phyloP scores from a whole-genome alignment of 2,888 invertebrate species.

The Choristoneura rosaceana region DNA sequence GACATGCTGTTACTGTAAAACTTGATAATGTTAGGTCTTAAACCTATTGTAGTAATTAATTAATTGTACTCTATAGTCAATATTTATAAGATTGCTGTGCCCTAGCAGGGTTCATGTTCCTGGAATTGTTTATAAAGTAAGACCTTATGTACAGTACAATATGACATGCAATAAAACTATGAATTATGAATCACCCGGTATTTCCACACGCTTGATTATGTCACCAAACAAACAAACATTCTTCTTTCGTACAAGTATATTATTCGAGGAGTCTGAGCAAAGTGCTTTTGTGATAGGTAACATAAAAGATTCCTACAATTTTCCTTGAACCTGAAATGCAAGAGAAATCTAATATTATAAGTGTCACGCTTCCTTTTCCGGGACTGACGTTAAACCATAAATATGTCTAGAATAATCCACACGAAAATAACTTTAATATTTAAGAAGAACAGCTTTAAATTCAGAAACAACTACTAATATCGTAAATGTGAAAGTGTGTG shows the following conservation, averaged over 20 bases:
- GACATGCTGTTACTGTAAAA: too few relatives aligned
- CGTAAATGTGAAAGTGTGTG: neutral
- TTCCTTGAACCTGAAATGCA: neutral
- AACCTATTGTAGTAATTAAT: too few relatives aligned
- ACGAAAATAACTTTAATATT: slow-evolving; percentile 13
- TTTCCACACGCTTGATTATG: too few relatives aligned
- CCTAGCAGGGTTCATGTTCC: too few relatives aligned
- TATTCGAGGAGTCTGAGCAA: neutral
- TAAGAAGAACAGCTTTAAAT: neutral
- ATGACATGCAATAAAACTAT: too few relatives aligned
- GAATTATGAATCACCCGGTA: too few relatives aligned
- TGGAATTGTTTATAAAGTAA: too few relatives aligned
- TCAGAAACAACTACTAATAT: neutral
- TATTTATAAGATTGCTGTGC: too few relatives aligned
- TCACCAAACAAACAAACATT: neutral
- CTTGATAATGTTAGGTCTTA: too few relatives aligned
- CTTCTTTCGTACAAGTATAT: neutral
- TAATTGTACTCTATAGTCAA: too few relatives aligned
- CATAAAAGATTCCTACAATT: slow-evolving; percentile 1
- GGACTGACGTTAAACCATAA: slow-evolving; percentile 24
- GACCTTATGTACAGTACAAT: too few relatives aligned
- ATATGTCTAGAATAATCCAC: slow-evolving; percentile 8
- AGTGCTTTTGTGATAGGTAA: neutral
- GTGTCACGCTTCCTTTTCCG: slow-evolving; percentile 14
- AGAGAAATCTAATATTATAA: slow-evolving; percentile 29